These are phyloP conservation scores for Melitaea cinxia DNA, from an alignment of 1,140 invertebrate species.

Conservation along the genomic window DNA sequence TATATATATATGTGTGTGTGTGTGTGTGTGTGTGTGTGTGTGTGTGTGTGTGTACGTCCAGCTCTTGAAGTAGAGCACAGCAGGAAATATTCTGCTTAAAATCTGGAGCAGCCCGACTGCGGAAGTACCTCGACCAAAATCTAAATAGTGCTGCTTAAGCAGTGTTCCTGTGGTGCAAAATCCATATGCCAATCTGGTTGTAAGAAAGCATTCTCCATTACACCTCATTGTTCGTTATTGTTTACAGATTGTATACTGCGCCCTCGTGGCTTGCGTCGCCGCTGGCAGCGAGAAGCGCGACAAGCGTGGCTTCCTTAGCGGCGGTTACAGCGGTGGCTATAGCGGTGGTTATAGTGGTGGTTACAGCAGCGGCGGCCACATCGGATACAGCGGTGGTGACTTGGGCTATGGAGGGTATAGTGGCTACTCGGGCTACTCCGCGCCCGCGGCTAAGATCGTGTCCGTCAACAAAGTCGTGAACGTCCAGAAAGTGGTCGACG, in stretches of 20 bases:
- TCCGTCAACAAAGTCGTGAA: slow-evolving; percentile 48
- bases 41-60: no score
- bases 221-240: not conserved
- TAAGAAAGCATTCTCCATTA: no score
- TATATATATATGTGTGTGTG: no score
- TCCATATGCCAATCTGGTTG: no score
- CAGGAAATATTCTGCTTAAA: no score
- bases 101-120: no score
- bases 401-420: slow-evolving; percentile 31
- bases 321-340: slow-evolving; percentile 3
- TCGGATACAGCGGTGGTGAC: slow-evolving; percentile 18
- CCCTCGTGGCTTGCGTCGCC: slow-evolving; percentile 28
- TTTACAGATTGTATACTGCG: slow-evolving; percentile 25
- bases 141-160: no score
- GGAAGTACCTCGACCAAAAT: no score
- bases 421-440: slow-evolving; percentile 30
- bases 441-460: slow-evolving; percentile 38
- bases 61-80: no score
- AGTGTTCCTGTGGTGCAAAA: no score
- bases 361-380: not conserved
- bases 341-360: slow-evolving; percentile 1
- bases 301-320: slow-evolving; percentile 33
- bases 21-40: no score
- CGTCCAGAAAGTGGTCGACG: slow-evolving; percentile 38
- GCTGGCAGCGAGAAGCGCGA: slow-evolving; percentile 25